Evolutionary conservation across 2,888 invertebrate genomes (phyloP).

Genomic region (Ligdia adustata): DNA sequence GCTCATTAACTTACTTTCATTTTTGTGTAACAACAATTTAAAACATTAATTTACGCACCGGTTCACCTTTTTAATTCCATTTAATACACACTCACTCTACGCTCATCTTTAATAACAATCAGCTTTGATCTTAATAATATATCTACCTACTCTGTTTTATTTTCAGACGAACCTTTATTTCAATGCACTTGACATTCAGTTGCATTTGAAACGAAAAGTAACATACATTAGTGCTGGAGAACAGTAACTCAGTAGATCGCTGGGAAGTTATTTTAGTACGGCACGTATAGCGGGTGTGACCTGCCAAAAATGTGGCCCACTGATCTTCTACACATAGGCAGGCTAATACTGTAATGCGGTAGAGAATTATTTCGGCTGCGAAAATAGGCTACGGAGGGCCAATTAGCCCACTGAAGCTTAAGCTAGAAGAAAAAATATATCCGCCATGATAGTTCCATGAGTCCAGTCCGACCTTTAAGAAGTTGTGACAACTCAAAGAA

Average conservation of each 20-base stretch:
- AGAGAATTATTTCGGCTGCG: conserved; percentile 11
- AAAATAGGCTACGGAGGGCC: conserved; percentile 3
- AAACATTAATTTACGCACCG: no score
- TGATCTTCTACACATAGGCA: conserved; percentile 60
- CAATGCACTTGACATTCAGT: conserved; percentile 21
- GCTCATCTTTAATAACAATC: no score
- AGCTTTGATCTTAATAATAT: conserved; percentile 9
- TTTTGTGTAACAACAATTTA: no score
- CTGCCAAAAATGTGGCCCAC: conserved; percentile 77
- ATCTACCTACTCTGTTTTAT: not conserved
- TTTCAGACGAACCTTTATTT: conserved; percentile 1
- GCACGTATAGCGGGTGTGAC: conserved; percentile 50
- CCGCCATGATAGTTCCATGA: no score
- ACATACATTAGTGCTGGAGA: conserved; percentile 9
- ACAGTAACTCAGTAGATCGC: not conserved
- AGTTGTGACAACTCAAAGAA: no score
- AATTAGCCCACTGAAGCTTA: no score
- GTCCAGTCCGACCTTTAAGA: no score
- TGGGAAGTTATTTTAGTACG: conserved; percentile 23
- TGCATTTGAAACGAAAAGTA: conserved; percentile 10
- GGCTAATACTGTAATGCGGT: conserved; percentile 24
- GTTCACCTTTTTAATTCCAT: no score
- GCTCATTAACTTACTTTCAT: conserved; percentile 13
- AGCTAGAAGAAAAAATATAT: no score
- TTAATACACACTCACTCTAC: no score